Evolutionary conservation across 2,888 invertebrate species (phyloP).

Genomic region (Cyrtodaria siliqua): DNA sequence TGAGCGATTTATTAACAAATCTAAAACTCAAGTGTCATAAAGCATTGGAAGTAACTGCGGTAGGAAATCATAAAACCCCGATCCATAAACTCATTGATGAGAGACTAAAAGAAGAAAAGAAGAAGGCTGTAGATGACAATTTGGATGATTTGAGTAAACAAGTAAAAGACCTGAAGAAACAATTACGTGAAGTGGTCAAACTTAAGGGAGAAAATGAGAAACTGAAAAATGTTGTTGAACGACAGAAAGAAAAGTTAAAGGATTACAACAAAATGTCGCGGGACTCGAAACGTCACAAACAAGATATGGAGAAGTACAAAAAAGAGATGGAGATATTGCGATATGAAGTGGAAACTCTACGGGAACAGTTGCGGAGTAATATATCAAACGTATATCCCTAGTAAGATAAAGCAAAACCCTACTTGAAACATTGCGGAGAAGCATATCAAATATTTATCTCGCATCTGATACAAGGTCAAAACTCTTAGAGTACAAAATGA

Average conservation of each 20-base stretch:
- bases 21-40: constrained; percentile 58
- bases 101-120: constrained; percentile 55
- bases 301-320: too few species aligned
- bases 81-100: constrained; percentile 66
- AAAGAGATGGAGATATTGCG: constrained; percentile 50
- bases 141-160: constrained; percentile 50
- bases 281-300: constrained; percentile 66
- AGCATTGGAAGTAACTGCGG: constrained; percentile 34
- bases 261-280: constrained; percentile 67
- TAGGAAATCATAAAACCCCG: constrained; percentile 52
- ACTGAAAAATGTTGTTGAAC: too few species aligned
- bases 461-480: too few species aligned
- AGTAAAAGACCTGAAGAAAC: constrained; percentile 58
- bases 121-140: constrained; percentile 27
- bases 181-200: constrained; percentile 52
- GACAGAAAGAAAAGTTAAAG: constrained; percentile 69
- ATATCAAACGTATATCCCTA: constrained; percentile 43
- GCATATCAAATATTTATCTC: too few species aligned
- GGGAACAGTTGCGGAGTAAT: constrained; percentile 51
- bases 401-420: too few species aligned
- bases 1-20: constrained; percentile 48
- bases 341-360: constrained; percentile 49
- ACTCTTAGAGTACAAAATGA: too few species aligned
- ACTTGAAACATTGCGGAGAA: too few species aligned
- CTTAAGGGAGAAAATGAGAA: too few species aligned